phyloP scores from a whole-genome alignment of 2,113 vertebrate species.

The Donacobius atricapilla region DNA sequence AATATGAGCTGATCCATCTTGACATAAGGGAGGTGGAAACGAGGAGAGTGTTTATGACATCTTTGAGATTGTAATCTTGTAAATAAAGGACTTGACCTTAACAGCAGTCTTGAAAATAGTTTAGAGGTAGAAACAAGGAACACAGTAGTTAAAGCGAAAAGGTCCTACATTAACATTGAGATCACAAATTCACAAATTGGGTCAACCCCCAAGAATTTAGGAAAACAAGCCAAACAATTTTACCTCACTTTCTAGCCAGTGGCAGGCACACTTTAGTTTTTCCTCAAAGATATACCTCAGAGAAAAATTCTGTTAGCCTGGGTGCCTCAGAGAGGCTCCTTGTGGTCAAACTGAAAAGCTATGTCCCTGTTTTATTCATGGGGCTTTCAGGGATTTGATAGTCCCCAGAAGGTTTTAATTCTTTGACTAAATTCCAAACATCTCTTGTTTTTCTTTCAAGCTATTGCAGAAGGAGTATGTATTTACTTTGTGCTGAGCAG shows the following conservation, averaged over 20 bases:
- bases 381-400: background rate
- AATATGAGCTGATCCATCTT: background rate
- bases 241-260: background rate
- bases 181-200: background rate
- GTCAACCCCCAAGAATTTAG: background rate
- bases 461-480: background rate
- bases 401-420: background rate
- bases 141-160: background rate
- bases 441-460: background rate
- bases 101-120: background rate
- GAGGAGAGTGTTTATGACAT: background rate
- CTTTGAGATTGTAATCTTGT: background rate
- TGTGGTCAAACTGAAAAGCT: background rate
- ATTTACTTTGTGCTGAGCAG: background rate
- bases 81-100: background rate
- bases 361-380: background rate
- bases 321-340: background rate
- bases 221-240: background rate
- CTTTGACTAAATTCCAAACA: background rate
- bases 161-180: background rate
- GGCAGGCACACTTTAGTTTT: background rate
- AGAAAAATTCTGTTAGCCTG: background rate
- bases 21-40: background rate
- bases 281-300: background rate
- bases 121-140: background rate